phyloP scores from a whole-genome alignment of 1,140 invertebrate genomes.

The Drosophila subpulchrella region DNA sequence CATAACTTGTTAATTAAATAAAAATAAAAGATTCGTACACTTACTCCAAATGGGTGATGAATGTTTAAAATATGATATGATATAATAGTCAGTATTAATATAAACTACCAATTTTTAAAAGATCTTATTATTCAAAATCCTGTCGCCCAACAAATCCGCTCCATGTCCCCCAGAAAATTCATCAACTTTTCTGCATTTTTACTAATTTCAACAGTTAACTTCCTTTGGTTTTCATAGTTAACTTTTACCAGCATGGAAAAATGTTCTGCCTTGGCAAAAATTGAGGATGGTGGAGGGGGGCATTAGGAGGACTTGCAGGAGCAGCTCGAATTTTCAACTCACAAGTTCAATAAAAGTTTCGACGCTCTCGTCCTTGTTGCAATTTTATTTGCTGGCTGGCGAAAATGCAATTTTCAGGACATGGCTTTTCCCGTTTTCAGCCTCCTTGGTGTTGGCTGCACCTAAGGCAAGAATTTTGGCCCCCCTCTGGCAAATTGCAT shows the following conservation, averaged over 20 bases:
- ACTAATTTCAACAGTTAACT: slow-evolving; percentile 84
- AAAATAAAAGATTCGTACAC: no score
- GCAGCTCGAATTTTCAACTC: slow-evolving; percentile 48
- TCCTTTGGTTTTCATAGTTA: slow-evolving; percentile 84
- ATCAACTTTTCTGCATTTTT: slow-evolving; percentile 83
- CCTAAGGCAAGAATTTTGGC: slow-evolving; percentile 31
- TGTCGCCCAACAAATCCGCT: slow-evolving; percentile 23
- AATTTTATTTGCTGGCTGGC: slow-evolving; percentile 78
- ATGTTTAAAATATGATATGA: no score
- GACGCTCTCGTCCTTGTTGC: slow-evolving; percentile 60
- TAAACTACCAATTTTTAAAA: no score
- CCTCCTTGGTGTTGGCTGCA: slow-evolving; percentile 27
- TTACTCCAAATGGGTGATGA: no score
- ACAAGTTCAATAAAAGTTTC: slow-evolving; percentile 84
- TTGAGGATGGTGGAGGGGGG: slow-evolving; percentile 14
- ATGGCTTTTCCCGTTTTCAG: slow-evolving; percentile 25
- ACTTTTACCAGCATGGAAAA: slow-evolving; percentile 83
- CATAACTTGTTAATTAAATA: no score
- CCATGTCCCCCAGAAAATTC: slow-evolving; percentile 63
- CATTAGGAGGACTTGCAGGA: background rate
- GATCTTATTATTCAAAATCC: background rate
- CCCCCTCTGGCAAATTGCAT: slow-evolving; percentile 33
- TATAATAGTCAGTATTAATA: no score
- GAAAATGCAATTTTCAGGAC: slow-evolving; percentile 74
- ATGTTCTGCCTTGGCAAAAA: slow-evolving; percentile 76